A percentile compares a stretch with the other conserved stretches of the same genome.
phyloP scores from a whole-genome alignment of 2,888 invertebrate species.

The Cyaniris semiargus region DNA sequence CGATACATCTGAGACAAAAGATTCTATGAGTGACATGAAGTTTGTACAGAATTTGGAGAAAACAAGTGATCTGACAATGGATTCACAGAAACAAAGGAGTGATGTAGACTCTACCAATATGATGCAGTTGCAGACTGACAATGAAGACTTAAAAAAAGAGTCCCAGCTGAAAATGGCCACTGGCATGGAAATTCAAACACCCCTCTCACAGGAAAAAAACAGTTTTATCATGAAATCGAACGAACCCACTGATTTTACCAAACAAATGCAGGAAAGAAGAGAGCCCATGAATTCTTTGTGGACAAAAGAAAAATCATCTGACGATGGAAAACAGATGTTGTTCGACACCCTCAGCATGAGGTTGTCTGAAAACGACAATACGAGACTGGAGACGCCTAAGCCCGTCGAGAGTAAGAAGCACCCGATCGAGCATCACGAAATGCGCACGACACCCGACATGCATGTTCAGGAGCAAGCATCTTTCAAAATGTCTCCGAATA shows the following conservation, averaged over 20 bases:
- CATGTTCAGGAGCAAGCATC: slow-evolving; percentile 7
- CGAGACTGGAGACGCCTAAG: not conserved
- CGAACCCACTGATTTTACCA: not conserved
- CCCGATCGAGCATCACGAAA: not conserved
- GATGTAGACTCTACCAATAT: not conserved
- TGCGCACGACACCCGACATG: slow-evolving; percentile 8
- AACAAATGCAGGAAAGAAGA: not conserved
- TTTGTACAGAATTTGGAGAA: not conserved
- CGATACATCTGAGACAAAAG: slow-evolving; percentile 1
- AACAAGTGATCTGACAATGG: not conserved
- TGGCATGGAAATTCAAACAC: not conserved
- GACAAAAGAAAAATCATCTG: slow-evolving; percentile 15
- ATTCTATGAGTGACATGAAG: not conserved
- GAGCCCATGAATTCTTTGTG: not conserved
- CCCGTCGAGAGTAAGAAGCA: not conserved
- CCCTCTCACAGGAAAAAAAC: not conserved
- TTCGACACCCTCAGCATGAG: slow-evolving; percentile 18
- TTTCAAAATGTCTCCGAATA: slow-evolving; percentile 28
- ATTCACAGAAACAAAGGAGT: slow-evolving; percentile 13
- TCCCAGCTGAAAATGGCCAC: not conserved
- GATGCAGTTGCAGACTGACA: not conserved
- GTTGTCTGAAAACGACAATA: slow-evolving; percentile 16
- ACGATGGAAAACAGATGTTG: slow-evolving; percentile 22
- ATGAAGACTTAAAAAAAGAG: not conserved
- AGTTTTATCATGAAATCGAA: slow-evolving; percentile 11